Evolutionary conservation across 2,113 vertebrate species (phyloP), one percentile per base, ranked within the genome.

Genomic region (Orientallactaga bullata): DNA sequence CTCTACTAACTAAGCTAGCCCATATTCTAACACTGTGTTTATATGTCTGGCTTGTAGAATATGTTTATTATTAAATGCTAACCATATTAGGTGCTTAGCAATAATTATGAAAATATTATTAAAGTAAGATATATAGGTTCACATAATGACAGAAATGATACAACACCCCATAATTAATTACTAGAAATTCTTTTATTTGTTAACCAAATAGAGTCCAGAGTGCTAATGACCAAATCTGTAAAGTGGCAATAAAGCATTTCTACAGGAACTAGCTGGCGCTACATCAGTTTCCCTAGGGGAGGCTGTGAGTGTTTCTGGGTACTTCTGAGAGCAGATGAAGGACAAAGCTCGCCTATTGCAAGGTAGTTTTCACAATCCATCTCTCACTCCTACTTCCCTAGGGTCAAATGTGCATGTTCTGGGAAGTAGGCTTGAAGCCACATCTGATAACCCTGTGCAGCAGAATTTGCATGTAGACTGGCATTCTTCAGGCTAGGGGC

Each of bases 131-230:
- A 7, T 65, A 0, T 58, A 9, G 16, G 37, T 68, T 93, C 28
- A 74, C 93, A 73, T 88, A 74, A 95, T 89, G 80, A 95, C 72
- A 91, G 78, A 93, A 95, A 86, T 90, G 94, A 88, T 83, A 15
- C 42, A 81, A 87, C 65, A 78, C 72, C 65, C 77, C 55, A 17
- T 66, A 80, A 60, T 82, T 47, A 85, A 83, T 85, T 94, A 80
- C 84, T 83, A 74, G 94, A 95, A 88, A 55, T 93, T 83, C 82
- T 91, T 77, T 73, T 86, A 84, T 93, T 95, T 78, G 15, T 87
- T 79, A 66, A 81, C 37, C 60, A 89, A 26, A 55, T 51, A n/a
- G 11, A 10, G 30, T 39, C 30, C 37, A 13, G 21, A 79, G 66
- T 72, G 65, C 26, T 86, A 15, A 61, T 30, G 39, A 87, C 79